A percentile compares a stretch with the other conserved stretches of the same genome.
Evolutionary conservation across 1,140 invertebrate genomes (phyloP).

Genomic region (Lepidurus packardi): DNA sequence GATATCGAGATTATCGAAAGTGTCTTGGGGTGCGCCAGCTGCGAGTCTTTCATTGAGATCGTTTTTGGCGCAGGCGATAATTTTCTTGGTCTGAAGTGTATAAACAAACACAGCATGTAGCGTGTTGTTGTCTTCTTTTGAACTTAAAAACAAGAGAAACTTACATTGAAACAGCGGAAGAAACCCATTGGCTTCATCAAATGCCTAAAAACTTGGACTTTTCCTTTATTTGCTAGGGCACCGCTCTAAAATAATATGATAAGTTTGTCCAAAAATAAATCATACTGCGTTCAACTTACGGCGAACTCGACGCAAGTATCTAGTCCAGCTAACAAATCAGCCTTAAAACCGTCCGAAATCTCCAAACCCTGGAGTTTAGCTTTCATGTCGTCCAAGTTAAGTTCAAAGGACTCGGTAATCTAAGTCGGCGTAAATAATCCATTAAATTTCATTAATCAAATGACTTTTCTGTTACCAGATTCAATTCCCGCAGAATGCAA

Average conservation of each 20-base stretch:
- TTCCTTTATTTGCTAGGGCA: neutral
- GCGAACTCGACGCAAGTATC: neutral
- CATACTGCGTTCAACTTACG: neutral
- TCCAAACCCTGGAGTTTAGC: neutral
- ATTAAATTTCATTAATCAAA: neutral
- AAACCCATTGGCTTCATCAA: constrained; percentile 6
- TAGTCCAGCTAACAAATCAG: neutral
- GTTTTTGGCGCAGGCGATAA: neutral
- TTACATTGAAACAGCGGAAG: constrained; percentile 9
- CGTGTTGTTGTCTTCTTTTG: neutral
- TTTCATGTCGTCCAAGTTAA: neutral
- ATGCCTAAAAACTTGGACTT: neutral
- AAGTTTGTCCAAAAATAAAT: neutral
- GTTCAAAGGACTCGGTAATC: neutral
- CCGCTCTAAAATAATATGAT: neutral
- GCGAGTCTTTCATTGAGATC: neutral
- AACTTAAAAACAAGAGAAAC: neutral
- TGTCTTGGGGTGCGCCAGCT: neutral
- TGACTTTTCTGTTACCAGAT: neutral
- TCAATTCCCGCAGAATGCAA: neutral
- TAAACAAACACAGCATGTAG: neutral
- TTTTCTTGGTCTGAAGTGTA: neutral
- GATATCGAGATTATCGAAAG: neutral
- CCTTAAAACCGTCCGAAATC: neutral
- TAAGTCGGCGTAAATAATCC: neutral